Conservation (phyloP, 1,140 invertebrate genomes). For the Lethocerus indicus region DNA sequence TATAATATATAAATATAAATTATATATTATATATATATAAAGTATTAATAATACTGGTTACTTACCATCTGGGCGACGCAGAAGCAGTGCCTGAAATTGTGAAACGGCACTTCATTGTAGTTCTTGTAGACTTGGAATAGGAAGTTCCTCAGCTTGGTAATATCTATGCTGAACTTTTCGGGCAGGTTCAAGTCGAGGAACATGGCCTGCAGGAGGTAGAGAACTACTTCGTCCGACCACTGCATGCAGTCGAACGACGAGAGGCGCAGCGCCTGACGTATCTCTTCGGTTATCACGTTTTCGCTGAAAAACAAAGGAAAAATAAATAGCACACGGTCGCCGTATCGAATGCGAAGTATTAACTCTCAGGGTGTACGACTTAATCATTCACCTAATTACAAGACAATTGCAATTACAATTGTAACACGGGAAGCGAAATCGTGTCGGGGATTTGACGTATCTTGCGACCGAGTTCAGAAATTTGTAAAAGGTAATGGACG, state of each 20-base stretch:
- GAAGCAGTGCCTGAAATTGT: constrained; percentile 80
- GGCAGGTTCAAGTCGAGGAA: constrained; percentile 61
- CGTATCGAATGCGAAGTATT: too few species aligned
- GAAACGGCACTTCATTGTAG: constrained; percentile 80
- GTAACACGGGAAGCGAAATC: too few species aligned
- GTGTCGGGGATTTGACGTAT: too few species aligned
- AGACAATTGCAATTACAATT: too few species aligned
- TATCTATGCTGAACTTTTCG: constrained; percentile 59
- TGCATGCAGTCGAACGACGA: constrained; percentile 68
- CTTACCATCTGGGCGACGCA: constrained; percentile 83
- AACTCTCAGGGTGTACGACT: too few species aligned
- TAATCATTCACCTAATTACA: too few species aligned
- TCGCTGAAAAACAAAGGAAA: constrained; percentile 31
- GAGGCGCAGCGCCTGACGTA: constrained; percentile 42
- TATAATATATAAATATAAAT: not conserved
- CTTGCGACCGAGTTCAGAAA: too few species aligned
- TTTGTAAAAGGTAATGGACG: too few species aligned
- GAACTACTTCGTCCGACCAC: constrained; percentile 67
- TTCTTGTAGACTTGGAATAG: constrained; percentile 70
- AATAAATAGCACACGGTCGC: too few species aligned
- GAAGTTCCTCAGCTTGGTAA: constrained; percentile 49
- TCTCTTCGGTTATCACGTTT: constrained; percentile 38
- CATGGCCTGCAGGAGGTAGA: constrained; percentile 70
- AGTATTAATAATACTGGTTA: constrained; percentile 14
- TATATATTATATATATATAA: not conserved